Conservation (phyloP, 2,888 invertebrate species). For the Nomada ruficornis region DNA sequence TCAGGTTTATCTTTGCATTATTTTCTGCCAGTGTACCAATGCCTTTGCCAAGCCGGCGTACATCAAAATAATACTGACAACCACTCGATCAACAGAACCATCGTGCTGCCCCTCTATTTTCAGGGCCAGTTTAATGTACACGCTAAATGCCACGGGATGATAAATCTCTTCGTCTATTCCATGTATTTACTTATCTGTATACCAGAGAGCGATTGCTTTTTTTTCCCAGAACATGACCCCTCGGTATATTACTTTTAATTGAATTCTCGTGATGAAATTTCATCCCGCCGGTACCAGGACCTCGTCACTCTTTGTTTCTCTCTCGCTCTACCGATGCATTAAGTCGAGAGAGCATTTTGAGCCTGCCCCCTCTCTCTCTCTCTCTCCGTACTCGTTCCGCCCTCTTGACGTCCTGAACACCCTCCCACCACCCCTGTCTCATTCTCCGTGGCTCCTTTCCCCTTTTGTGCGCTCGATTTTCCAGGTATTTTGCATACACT, state of each 20-base stretch:
- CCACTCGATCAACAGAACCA: neutral
- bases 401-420: constrained; percentile 8
- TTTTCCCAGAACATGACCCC: constrained; percentile 59
- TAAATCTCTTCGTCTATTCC: constrained; percentile 61
- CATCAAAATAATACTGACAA: no score
- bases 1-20: no score
- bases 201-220: constrained; percentile 63
- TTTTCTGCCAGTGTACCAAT: no score
- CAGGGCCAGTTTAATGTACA: constrained; percentile 25
- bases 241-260: constrained; percentile 82
- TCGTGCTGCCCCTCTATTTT: neutral
- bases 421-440: constrained; percentile 1
- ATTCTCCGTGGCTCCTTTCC: constrained; percentile 29
- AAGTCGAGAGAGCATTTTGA: constrained; percentile 70
- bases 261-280: constrained; percentile 82
- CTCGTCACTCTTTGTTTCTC: constrained; percentile 38
- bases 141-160: constrained; percentile 57
- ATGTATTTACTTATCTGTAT: constrained; percentile 63
- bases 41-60: no score
- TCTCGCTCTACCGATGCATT: constrained; percentile 63
- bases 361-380: constrained; percentile 34
- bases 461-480: constrained; percentile 48
- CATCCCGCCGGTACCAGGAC: constrained; percentile 67
- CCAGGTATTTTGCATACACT: constrained; percentile 47
- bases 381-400: constrained; percentile 6